Base-by-base conservation (phyloP, 2,797 vertebrate species). In the Acanthurus leucopareius region DNA sequence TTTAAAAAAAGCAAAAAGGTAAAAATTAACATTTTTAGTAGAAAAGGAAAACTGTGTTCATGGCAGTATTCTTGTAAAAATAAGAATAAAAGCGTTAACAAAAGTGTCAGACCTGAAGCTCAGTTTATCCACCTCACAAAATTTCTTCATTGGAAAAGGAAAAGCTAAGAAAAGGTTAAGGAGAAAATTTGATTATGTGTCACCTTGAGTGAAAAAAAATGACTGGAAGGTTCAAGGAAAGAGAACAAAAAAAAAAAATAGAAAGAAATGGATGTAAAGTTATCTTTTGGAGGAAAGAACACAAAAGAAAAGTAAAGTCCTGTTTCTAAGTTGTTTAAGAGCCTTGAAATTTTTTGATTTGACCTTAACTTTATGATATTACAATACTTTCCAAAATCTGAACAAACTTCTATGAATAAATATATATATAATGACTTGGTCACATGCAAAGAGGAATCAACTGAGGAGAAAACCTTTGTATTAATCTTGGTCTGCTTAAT, bases 131-230 rank as follows among this genome's bases (percentile, higher is more conserved):
- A 19, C 54, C 10, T 44, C 35, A 32, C 65, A 69, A 54, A 84
- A 79, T 72, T 45, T 78, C 64, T 64, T 81, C 14, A 78, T 80
- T 80, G 80, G 44, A 47, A 57, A 25, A 44, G 60, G 17, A 75
- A 60, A 40, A 67, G 59, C 42, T 75, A 44, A 0, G 0, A 53
- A 74, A 45, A 6, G 69, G 16, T n/a, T 22, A 38, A 28, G 3
- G 32, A 45, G 69, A 53, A 22, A 11, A 17, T 32, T 7, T 38
- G 2, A 9, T 10, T 42, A 2, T 38, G 9, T 2, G 15, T 68
- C 77, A 68, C 65, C 74, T 10, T 1, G 57, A 75, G 69, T 32
- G 14, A 54, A 75, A 54, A 68, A 44, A 63, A 51, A 54, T 58
- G 22, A 66, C 49, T 60, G 53, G 54, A 52, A 64, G 60, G 17